Evolutionary conservation across 2,113 vertebrate species (phyloP), one percentile per base, ranked within the genome.

Genomic region (Campylomormyrus tamandua): DNA sequence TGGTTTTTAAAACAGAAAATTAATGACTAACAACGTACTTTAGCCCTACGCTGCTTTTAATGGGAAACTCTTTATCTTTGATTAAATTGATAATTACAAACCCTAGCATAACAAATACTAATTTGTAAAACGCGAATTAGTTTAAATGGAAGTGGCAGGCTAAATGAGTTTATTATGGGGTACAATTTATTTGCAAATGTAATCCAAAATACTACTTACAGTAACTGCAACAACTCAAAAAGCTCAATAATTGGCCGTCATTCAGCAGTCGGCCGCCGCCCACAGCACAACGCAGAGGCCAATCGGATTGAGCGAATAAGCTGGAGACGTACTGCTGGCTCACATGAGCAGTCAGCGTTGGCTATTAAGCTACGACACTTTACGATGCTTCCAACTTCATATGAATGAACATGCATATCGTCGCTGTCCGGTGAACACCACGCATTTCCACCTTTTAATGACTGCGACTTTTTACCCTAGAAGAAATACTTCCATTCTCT

Each of bases 161-260:
- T 92, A 93, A 93, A 94, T 92, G 87, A 91, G 91, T 93, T 93
- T 94, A 94, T 95, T 94, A 93, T 91, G 91, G 92, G 94, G 93
- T 92, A 95, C 94, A 95, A 95, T 95, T 94, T 94, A 95, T 90
- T 95, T 94, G 94, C 94, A 95, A 95, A 95, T 95, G 93, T 89
- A 92, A 50, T 52, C 86, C 19, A 39, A 87, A 87, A 35, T 50
- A 87, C 31, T 50, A 39, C 27, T 87, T 87, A 53, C 31, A 87
- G 27, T 35, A 87, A 56, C 48, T 31, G 83, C n/a, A 5, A 50
- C 83, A 86, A 52, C 50, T 87, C 35, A 42, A 56, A 56, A 58
- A n/a, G 49, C 86, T 31, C 39, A 39, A 39, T 39, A 52, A 87
- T 56, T 87, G 86, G 50, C 86, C 13, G 31, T 87, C 35, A 87